Percentiles rank a stretch among this genome's conserved stretches.
These are phyloP conservation scores for Eulacestoma nigropectus DNA, from an alignment of 2,113 vertebrate species.

Conservation along the genomic window DNA sequence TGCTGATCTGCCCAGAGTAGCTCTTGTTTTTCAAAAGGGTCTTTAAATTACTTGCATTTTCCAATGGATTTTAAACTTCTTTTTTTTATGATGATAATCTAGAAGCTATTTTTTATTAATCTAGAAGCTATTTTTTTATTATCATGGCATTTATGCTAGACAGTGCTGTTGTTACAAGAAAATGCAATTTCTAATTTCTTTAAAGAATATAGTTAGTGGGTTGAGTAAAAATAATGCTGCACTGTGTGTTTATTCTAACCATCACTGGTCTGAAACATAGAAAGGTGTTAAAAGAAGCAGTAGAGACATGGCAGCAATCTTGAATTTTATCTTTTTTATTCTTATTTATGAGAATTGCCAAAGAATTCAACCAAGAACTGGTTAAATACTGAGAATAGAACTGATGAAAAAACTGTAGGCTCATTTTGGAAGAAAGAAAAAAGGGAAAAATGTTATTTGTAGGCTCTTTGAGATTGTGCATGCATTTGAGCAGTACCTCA, in stretches of 20 bases:
- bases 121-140: not conserved
- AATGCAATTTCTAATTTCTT: not conserved
- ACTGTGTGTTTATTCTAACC: not conserved
- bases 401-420: not conserved
- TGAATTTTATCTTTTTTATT: not conserved
- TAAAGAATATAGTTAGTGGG: not conserved
- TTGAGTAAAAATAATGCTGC: not conserved
- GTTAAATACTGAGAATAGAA: not conserved
- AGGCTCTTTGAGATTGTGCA: not conserved
- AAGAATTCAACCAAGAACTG: not conserved
- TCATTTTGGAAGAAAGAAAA: not conserved
- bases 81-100: not conserved
- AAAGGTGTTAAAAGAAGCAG: not conserved
- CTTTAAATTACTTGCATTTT: constrained; percentile 37
- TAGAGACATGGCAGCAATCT: not conserved
- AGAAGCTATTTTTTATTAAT: constrained; percentile 1
- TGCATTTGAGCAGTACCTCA: not conserved
- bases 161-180: not conserved
- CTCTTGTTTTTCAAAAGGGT: constrained; percentile 28
- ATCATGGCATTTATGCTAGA: not conserved
- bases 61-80: not conserved
- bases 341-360: not conserved
- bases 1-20: constrained; percentile 21
- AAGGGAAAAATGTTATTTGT: not conserved
- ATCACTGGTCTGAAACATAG: not conserved